phyloP scores from a whole-genome alignment of 2,888 invertebrate species.

The Rhamphomyia laevipes region DNA sequence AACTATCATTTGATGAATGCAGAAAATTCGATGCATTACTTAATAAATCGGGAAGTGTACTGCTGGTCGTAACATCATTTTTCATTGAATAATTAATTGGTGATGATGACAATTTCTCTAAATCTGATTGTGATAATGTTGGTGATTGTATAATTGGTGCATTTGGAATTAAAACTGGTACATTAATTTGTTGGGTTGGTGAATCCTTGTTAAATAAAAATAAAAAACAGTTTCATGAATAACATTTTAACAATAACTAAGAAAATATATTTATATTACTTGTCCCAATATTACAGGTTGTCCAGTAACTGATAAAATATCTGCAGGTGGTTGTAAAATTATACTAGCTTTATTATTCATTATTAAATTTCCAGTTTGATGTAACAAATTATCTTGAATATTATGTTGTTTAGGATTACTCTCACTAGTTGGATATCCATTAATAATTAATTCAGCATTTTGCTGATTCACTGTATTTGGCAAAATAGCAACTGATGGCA shows the following conservation, averaged over 20 bases:
- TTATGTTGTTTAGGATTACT: no score
- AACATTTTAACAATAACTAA: neutral
- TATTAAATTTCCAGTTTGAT: neutral
- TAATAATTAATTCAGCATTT: neutral
- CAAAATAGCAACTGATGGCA: neutral
- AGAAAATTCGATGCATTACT: constrained; percentile 2
- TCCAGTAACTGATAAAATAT: constrained; percentile 19
- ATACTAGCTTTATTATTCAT: constrained; percentile 34
- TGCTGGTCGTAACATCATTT: no score
- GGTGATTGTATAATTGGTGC: constrained; percentile 12
- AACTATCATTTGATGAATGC: constrained; percentile 1
- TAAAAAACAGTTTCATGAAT: neutral
- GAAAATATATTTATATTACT: constrained; percentile 18
- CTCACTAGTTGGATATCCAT: no score
- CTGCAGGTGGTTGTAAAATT: constrained; percentile 42
- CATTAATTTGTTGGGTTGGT: constrained; percentile 11
- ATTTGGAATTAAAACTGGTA: constrained; percentile 27
- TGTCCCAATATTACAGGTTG: constrained; percentile 29
- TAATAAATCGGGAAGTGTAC: no score
- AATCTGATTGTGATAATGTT: neutral
- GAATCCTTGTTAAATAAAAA: constrained; percentile 16
- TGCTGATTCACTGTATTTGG: neutral
- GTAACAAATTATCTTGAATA: no score
- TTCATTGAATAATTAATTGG: neutral
- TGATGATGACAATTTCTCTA: neutral